Base-by-base conservation (phyloP, 2,113 vertebrate genomes). In the Trematomus loennbergii region DNA sequence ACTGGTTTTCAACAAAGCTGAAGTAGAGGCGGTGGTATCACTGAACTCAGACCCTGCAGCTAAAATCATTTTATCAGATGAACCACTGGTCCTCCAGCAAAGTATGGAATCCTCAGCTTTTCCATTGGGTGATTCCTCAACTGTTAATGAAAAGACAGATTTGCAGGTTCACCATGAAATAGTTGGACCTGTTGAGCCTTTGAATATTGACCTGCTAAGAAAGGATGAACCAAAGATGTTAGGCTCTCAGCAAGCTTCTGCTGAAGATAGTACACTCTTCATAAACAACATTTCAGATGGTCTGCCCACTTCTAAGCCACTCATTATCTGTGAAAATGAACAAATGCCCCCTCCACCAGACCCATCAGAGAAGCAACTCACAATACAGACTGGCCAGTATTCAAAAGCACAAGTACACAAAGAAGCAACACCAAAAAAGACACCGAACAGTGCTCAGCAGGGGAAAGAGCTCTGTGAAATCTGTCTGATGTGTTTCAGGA, bases 401-500 rank as follows among this genome's bases (percentile, higher is more conserved):
- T 86, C 86, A 86, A 33, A 61, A 62, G 72, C 15, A 9, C 82
- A 91, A 69, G 58, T 33, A 45, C 89, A 90, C 5, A 84, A 87
- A 81, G 94, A 94, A 62, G 57, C 45, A 10, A 66, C 69, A 33
- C 87, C 62, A 22, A 94, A 92, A 61, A 94, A 92, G 76, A 78
- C 82, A 18, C 89, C 83, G 70, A 93, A 72, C 75, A 81, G 63
- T 15, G 3, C 80, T 78, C 91, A 92, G 89, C 93, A 88, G 90
- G 91, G 25, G 25, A 95, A 84, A 90, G 92, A 85, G 72, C 94
- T 95, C 58, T 99, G 98, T 0, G 96, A 98, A 84, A 94, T 98
- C 83, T 99, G 98, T 71, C 91, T 94, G 2, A 94, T 97, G 85
- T 95, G 95, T 84, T 99, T 99, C 85, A 93, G 96, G 43, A 98